Percentiles rank a stretch among this genome's conserved stretches.
These are phyloP conservation scores for Scortum barcoo DNA, from an alignment of 2,113 vertebrate genomes.

Conservation along the genomic window DNA sequence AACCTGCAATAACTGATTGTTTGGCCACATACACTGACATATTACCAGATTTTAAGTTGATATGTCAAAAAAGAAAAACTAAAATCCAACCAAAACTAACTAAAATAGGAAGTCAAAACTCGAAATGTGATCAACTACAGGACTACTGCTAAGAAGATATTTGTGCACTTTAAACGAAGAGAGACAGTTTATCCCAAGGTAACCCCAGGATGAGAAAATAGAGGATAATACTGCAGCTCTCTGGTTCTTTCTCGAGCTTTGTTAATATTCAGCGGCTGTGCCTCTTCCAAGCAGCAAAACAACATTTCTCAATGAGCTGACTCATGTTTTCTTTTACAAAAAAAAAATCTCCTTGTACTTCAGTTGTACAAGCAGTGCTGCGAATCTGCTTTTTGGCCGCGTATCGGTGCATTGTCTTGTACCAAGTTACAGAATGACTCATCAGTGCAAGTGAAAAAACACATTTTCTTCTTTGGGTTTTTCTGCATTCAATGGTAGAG, in stretches of 20 bases:
- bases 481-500: background rate
- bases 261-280: constrained; percentile 49
- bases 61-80: background rate
- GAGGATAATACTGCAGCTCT: constrained; percentile 3
- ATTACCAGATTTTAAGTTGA: no score
- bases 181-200: background rate
- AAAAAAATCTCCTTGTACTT: background rate
- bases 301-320: constrained; percentile 49
- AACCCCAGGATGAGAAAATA: background rate
- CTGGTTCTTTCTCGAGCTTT: background rate
- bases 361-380: background rate
- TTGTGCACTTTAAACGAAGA: no score
- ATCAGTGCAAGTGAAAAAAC: constrained; percentile 5
- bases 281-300: constrained; percentile 32
- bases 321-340: constrained; percentile 26
- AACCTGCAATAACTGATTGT: no score
- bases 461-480: background rate
- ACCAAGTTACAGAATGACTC: constrained; percentile 1
- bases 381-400: background rate
- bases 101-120: background rate
- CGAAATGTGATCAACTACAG: background rate
- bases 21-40: no score
- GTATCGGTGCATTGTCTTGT: background rate
- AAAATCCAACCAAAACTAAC: background rate
- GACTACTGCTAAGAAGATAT: background rate